Evolutionary conservation across 2,113 vertebrate species (phyloP), one percentile per base, ranked within the genome.

Genomic region (Sterna hirundo): DNA sequence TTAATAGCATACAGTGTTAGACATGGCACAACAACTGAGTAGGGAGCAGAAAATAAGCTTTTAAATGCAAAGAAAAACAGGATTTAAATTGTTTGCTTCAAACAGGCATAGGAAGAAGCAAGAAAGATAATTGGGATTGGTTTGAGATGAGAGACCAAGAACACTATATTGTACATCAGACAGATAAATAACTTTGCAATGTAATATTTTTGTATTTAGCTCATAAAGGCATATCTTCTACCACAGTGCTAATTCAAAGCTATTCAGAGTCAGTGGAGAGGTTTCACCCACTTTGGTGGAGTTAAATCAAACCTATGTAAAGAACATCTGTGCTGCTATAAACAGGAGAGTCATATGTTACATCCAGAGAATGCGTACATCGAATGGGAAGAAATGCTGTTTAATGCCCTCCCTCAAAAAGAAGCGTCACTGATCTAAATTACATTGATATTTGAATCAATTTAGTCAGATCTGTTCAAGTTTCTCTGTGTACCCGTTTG

Each of bases 41-140:
- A 20, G 8, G 38, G 83, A 98, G 38, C 83, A 95, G 79, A 88
- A 95, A 87, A 94, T 88, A 96, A 88, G 80, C 83, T 95, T 96
- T 93, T 94, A 91, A 97, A 92, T 79, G 57, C 36, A 90, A 93
- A 80, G 15, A 30, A 87, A 72, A 74, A 80, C 87, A n/a, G 19
- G 57, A 80, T 96, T 97, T 80, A 93, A 96, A 83, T 96, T 83
- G 52, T 90, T 97, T 96, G 47, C 74, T 93, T 96, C 18, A 93
- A 83, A 66, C 32, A 69, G 57, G 57, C 29, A 61, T 75, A 85
- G 58, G 72, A 96, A 93, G 44, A 81, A 42, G 69, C 80, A 97
- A 91, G 71, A 54, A 74, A 88, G 44, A 65, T 86, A 72, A 91
- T 15, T 74, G 22, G 23, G 26, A 64, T 83, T 70, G 83, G 86